Base-by-base conservation (phyloP, 2,888 invertebrate species). In the Melolontha melolontha region DNA sequence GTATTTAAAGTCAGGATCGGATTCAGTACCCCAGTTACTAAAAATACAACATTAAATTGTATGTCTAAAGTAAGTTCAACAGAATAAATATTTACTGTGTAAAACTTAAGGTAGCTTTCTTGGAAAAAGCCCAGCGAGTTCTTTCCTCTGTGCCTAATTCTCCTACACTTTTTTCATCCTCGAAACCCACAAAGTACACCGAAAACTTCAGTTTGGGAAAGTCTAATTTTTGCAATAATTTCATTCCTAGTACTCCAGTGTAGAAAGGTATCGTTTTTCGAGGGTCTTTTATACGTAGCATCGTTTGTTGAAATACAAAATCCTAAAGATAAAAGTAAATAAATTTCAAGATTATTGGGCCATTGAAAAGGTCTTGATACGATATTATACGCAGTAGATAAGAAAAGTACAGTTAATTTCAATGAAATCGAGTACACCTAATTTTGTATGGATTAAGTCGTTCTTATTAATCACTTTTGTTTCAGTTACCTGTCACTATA, bases 11-110 rank as follows among this genome's bases (percentile, higher is more conserved):
- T 91, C 89, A 0, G 88, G 86, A 76, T 96, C 93, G 63, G 87
- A 90, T 84, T 97, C 97, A 0, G 95, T 94, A 14, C 97, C 97
- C 96, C 97, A 97, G 81, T 97, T 97, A 81, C 96, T 97, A 84
- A 22, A 88, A 89, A 74, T 71, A 70, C 34, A 6, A 34, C 29
- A 29, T 5, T 34, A 2, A 7, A 47, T 29, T 5, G 27, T 12
- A 14, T 10, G 17, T 27, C 6, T 34, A 10, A 34, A 34, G 10
- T 27, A 10, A 16, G 41, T 12, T 50, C 39, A 40, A 40, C 51
- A 34, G 6, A 34, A 8, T 10, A 34, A 34, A 5, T 34, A 6
- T 71, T 87, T 84, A 97, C 97, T 97, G 95, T 6, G 97, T 97
- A 47, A 97, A 85, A 83, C 97, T 97, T 75, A 97, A 81, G 0